These are phyloP conservation scores for Diachasma alloeum DNA, from an alignment of 1,140 invertebrate species.

Conservation along the genomic window DNA sequence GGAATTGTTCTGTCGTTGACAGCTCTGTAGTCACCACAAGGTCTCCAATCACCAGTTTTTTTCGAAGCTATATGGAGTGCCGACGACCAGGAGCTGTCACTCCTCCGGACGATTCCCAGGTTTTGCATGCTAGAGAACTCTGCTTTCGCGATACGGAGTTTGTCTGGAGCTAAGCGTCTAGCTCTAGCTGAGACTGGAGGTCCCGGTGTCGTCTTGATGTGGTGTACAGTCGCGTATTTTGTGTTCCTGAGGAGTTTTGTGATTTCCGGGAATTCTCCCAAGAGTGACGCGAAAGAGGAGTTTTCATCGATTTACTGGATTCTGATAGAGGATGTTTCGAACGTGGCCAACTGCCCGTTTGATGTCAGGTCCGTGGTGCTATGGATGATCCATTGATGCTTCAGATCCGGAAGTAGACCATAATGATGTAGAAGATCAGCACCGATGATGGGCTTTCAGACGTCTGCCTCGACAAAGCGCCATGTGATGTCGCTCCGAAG, in stretches of 20 bases:
- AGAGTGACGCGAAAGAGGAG: neutral
- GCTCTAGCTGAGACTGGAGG: constrained; percentile 42
- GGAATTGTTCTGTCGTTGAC: constrained; percentile 31
- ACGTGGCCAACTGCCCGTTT: neutral
- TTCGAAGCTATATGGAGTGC: too few species aligned
- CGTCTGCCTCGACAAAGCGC: constrained; percentile 57
- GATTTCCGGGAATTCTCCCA: constrained; percentile 24
- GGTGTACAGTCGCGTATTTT: too few species aligned
- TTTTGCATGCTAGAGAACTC: too few species aligned
- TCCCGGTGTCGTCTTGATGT: too few species aligned
- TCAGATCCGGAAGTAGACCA: constrained; percentile 48
- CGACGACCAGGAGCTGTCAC: too few species aligned
- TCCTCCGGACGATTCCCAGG: too few species aligned
- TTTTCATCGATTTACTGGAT: neutral
- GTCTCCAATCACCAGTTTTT: too few species aligned
- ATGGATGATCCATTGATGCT: constrained; percentile 43
- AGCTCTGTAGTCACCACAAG: too few species aligned
- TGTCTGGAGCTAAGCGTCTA: constrained; percentile 47
- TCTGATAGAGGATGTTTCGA: too few species aligned
- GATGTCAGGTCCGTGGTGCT: constrained; percentile 21
- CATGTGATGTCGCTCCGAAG: constrained; percentile 45
- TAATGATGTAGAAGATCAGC: constrained; percentile 54
- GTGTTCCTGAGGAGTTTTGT: constrained; percentile 43
- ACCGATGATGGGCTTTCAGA: constrained; percentile 53
- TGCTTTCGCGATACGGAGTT: constrained; percentile 38